Conservation (phyloP, 2,888 invertebrate species). For the Hedya salicella region DNA sequence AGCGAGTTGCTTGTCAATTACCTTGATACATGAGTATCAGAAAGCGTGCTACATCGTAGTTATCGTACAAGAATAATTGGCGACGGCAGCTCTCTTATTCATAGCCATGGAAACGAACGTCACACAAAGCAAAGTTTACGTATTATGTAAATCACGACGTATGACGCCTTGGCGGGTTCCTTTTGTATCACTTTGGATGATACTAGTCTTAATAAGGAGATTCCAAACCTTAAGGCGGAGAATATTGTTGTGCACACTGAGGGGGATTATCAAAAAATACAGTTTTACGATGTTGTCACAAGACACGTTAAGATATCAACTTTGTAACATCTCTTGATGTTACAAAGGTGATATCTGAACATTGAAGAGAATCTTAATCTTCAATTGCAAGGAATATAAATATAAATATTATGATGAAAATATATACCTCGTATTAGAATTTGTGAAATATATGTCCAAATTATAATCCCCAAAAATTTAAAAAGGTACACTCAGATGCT, state of each 20-base stretch:
- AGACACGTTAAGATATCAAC: background rate
- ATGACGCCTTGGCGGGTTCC: constrained; percentile 4
- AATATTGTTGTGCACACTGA: background rate
- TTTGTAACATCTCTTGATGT: too few species aligned
- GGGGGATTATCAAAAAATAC: background rate
- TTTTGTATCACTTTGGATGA: background rate
- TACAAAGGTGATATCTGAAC: too few species aligned
- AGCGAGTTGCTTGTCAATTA: constrained; percentile 42
- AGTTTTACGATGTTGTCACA: background rate
- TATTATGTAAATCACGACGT: constrained; percentile 22
- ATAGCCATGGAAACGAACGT: constrained; percentile 30
- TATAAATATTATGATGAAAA: too few species aligned
- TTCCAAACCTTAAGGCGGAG: background rate
- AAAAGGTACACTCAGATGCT: too few species aligned
- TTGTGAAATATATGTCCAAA: too few species aligned
- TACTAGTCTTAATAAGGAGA: background rate
- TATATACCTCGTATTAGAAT: too few species aligned
- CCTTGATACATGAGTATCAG: constrained; percentile 37
- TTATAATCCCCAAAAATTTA: too few species aligned
- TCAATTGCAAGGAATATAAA: too few species aligned
- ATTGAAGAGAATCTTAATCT: too few species aligned
- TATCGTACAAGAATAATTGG: constrained; percentile 32
- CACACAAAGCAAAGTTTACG: constrained; percentile 33
- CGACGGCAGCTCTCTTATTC: constrained; percentile 36
- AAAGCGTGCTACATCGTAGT: constrained; percentile 33